Conservation (phyloP, 2,797 vertebrate genomes). For the Peromyscus attwateri region DNA sequence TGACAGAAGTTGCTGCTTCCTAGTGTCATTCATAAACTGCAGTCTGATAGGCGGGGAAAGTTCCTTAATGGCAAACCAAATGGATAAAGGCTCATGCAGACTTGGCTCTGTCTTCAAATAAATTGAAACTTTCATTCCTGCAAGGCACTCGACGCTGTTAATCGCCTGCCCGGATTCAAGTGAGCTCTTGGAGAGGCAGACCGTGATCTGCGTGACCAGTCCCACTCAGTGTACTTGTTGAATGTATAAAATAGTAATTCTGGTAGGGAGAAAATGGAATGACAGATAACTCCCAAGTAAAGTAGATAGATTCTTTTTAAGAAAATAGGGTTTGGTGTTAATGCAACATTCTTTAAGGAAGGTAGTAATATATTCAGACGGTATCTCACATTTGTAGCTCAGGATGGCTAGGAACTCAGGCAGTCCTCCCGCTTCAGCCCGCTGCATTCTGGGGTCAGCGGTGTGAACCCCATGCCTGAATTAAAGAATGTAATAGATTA, state of each 20-base stretch:
- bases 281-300: not conserved
- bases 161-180: not conserved
- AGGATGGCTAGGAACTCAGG: not conserved
- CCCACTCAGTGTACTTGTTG: not conserved
- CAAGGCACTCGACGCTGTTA: not conserved
- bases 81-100: conserved; percentile 29
- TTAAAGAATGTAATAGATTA: conserved; percentile 20
- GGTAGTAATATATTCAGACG: conserved; percentile 17
- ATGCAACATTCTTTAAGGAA: conserved; percentile 2
- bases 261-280: not conserved
- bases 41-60: conserved; percentile 16
- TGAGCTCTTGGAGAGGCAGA: not conserved
- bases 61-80: conserved; percentile 59
- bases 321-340: conserved; percentile 32
- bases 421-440: not conserved
- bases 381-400: not conserved
- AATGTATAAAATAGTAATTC: conserved; percentile 50
- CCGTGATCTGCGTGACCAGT: not conserved
- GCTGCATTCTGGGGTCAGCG: not conserved
- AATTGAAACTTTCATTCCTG: conserved; percentile 56
- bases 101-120: conserved; percentile 21
- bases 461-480: not conserved
- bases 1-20: conserved; percentile 26
- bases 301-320: conserved; percentile 19
- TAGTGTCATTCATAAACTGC: conserved; percentile 61